Conservation (phyloP, 2,797 vertebrate genomes). For the Mus spretus region DNA sequence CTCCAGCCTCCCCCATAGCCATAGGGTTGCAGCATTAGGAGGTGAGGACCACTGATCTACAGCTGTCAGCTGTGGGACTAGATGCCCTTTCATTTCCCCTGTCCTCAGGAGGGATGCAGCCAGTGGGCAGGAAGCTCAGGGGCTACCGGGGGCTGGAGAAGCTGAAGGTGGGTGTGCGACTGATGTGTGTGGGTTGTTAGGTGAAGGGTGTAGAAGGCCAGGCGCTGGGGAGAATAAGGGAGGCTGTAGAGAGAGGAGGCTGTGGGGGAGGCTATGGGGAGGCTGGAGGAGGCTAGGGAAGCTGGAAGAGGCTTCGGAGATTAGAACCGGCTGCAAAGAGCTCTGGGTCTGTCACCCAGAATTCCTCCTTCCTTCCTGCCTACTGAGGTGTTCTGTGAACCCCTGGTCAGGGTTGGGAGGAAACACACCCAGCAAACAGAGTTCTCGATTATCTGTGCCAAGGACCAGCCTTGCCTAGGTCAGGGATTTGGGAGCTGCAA, state of each 20-base stretch:
- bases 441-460: not conserved
- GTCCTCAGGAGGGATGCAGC: not conserved
- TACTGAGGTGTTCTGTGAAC: not conserved
- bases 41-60: not conserved
- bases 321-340: not conserved
- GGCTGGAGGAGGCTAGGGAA: too few species aligned
- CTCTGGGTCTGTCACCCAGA: not conserved
- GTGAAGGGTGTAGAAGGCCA: not conserved
- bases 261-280: not conserved
- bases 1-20: not conserved
- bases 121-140: not conserved
- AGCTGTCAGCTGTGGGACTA: not conserved
- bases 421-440: not conserved
- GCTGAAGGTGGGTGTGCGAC: not conserved
- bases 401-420: not conserved
- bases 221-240: too few species aligned
- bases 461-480: not conserved
- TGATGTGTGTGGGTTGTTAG: not conserved
- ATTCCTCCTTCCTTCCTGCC: not conserved
- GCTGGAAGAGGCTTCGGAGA: not conserved
- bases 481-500: not conserved
- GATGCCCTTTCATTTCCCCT: fast-evolving
- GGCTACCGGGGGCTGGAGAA: not conserved
- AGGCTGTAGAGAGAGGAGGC: not conserved
- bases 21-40: not conserved